Evolutionary conservation across 2,113 vertebrate species (phyloP).

Genomic region (Atlantisia rogersi): DNA sequence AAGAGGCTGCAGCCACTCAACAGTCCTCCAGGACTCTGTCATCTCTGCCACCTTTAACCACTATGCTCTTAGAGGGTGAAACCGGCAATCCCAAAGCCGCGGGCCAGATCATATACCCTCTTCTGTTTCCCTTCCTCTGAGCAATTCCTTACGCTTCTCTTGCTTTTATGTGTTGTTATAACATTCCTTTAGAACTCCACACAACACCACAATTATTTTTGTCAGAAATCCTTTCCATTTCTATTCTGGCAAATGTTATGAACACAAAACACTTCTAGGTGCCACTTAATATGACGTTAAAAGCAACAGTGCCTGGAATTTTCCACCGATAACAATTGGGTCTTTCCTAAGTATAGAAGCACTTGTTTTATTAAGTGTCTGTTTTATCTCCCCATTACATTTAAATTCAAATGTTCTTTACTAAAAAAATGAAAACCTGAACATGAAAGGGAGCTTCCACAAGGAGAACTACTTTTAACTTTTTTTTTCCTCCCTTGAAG

Average conservation of each 20-base stretch:
- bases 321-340: constrained; percentile 70
- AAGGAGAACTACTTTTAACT: background rate
- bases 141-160: background rate
- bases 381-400: constrained; percentile 61
- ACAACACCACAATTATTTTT: constrained; percentile 26
- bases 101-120: background rate
- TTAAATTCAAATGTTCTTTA: constrained; percentile 27
- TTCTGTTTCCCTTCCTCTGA: background rate
- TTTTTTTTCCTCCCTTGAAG: background rate
- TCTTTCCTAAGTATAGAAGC: constrained; percentile 74
- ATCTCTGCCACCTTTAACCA: background rate
- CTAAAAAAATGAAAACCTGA: background rate
- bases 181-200: background rate
- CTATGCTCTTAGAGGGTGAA: background rate
- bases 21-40: background rate
- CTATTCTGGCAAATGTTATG: constrained; percentile 59
- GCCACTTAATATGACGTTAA: constrained; percentile 61
- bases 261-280: constrained; percentile 65
- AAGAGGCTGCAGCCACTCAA: background rate
- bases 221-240: constrained; percentile 55
- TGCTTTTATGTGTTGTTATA: background rate
- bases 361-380: constrained; percentile 70
- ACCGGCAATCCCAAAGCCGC: background rate
- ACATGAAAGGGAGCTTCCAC: background rate
- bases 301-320: constrained; percentile 65